Evolutionary conservation across 2,113 vertebrate genomes (phyloP).

Genomic region (Scartelaos histophorus): DNA sequence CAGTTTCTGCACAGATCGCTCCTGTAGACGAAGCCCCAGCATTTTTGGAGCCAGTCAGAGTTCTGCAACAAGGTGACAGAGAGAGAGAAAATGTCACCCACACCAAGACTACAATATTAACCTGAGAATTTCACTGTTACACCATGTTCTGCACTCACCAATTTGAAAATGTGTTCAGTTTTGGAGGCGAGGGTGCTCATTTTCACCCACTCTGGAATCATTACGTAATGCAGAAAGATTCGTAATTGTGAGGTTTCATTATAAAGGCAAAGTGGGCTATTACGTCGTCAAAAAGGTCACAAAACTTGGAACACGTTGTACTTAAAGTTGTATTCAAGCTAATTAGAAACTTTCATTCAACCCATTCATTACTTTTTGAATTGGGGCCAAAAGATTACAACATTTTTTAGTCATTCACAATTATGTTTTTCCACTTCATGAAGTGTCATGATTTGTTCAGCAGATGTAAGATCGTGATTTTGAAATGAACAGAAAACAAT

Average conservation of each 20-base stretch:
- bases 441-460: neutral
- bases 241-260: neutral
- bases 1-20: neutral
- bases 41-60: neutral
- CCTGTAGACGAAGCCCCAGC: constrained; percentile 2
- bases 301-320: neutral
- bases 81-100: constrained; percentile 16
- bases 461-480: too few relatives aligned
- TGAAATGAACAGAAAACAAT: too few relatives aligned
- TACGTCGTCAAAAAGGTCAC: neutral
- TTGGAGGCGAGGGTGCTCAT: neutral
- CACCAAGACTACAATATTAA: constrained; percentile 29
- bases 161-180: neutral
- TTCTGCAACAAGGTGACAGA: constrained; percentile 17
- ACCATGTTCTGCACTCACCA: constrained; percentile 18
- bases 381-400: neutral
- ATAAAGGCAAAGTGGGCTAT: neutral
- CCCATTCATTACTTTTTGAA: neutral
- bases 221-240: neutral
- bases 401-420: neutral
- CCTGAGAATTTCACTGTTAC: constrained; percentile 24
- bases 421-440: neutral
- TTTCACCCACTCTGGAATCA: neutral
- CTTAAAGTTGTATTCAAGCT: neutral
- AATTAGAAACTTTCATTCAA: neutral